Evolutionary conservation across 2,888 invertebrate genomes (phyloP).

Genomic region (Plutella xylostella): DNA sequence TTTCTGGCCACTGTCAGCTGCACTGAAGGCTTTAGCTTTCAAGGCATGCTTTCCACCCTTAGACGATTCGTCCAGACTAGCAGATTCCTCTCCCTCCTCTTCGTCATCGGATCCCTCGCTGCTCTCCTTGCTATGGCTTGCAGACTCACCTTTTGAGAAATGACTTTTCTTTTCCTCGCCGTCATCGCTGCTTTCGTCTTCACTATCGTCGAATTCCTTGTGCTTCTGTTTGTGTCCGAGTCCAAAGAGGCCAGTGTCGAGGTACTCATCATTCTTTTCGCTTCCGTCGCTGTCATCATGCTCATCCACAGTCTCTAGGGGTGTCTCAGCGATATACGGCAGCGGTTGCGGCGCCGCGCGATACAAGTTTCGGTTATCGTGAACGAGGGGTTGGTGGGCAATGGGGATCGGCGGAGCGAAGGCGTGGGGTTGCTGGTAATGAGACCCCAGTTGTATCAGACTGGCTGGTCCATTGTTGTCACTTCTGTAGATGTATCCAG

Average conservation of each 20-base stretch:
- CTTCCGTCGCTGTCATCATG: constrained; percentile 40
- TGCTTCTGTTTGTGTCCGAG: constrained; percentile 36
- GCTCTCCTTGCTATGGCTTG: constrained; percentile 64
- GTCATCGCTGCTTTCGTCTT: constrained; percentile 53
- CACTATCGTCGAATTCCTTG: constrained; percentile 60
- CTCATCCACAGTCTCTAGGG: constrained; percentile 38
- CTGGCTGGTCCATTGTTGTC: constrained; percentile 60
- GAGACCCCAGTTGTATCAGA: constrained; percentile 49
- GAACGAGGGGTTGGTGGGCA: constrained; percentile 28
- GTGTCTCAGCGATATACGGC: constrained; percentile 46
- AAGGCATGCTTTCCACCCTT: constrained; percentile 68
- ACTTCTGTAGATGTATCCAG: constrained; percentile 66
- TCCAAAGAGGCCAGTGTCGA: constrained; percentile 20
- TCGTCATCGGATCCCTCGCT: constrained; percentile 65
- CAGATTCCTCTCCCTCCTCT: constrained; percentile 64
- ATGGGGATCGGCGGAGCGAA: constrained; percentile 38
- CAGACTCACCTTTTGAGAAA: constrained; percentile 59
- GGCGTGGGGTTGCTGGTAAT: constrained; percentile 38
- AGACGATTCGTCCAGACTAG: constrained; percentile 63
- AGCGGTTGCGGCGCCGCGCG: constrained; percentile 41
- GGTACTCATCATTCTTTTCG: constrained; percentile 30
- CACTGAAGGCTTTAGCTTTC: constrained; percentile 62
- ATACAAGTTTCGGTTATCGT: constrained; percentile 30
- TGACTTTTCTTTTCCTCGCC: constrained; percentile 71
- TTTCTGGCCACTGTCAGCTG: constrained; percentile 68